These are phyloP conservation scores for Sebastes steindachneri DNA, from an alignment of 2,797 vertebrate species.

Conservation along the genomic window DNA sequence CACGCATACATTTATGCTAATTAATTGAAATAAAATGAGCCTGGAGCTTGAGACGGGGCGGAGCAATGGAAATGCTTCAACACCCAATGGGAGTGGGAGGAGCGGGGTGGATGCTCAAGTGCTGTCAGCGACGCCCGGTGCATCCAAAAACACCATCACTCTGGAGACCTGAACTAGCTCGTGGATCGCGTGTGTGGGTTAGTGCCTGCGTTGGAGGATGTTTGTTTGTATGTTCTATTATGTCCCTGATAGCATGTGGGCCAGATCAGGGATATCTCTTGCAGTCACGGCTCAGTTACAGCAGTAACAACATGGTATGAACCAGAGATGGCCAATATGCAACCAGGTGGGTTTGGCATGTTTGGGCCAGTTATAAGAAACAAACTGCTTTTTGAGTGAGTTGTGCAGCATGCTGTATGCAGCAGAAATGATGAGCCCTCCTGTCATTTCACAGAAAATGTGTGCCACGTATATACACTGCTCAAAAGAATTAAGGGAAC, in stretches of 20 bases:
- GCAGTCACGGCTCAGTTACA: neutral
- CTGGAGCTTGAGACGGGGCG: constrained; percentile 56
- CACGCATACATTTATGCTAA: constrained; percentile 72
- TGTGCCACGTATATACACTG: neutral
- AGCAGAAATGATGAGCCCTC: neutral
- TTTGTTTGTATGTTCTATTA: neutral
- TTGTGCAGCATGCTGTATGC: neutral
- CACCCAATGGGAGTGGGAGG: constrained; percentile 59
- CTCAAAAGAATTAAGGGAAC: no score
- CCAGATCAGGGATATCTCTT: neutral
- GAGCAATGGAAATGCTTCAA: constrained; percentile 48
- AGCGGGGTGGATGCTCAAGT: constrained; percentile 7
- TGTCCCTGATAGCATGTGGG: neutral
- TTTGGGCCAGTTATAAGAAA: no score
- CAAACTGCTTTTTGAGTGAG: neutral
- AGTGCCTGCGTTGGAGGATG: neutral
- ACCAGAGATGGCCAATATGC: neutral
- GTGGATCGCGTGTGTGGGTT: neutral
- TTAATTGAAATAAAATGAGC: constrained; percentile 78
- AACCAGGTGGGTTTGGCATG: neutral
- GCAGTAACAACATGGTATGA: neutral
- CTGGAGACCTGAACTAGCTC: constrained; percentile 1
- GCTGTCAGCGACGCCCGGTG: constrained; percentile 33
- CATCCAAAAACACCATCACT: constrained; percentile 29
- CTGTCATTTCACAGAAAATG: neutral